Evolutionary conservation across 2,113 vertebrate genomes (phyloP).

Genomic region (Quiscalus mexicanus): DNA sequence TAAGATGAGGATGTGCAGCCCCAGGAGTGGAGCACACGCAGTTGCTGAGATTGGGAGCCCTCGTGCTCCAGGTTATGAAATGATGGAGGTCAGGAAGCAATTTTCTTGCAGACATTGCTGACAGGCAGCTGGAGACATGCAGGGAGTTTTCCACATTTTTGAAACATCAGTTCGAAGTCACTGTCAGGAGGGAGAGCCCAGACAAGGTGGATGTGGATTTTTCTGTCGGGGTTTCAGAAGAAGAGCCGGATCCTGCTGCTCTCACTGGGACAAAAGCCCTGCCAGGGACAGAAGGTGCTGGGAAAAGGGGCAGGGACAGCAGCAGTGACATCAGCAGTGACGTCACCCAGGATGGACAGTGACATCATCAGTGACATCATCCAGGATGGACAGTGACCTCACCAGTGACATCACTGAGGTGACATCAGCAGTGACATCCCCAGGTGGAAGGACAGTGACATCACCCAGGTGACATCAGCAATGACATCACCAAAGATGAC

Average conservation of each 20-base stretch:
- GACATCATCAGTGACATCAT: neutral
- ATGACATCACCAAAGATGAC: too few species aligned
- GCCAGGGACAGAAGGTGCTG: neutral
- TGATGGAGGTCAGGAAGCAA: constrained; percentile 66
- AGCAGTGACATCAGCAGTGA: neutral
- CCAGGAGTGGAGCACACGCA: neutral
- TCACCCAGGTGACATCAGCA: too few species aligned
- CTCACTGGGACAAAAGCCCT: neutral
- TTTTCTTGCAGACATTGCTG: constrained; percentile 50
- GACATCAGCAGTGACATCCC: neutral
- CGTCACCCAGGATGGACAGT: neutral
- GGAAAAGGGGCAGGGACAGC: neutral
- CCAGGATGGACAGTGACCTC: neutral
- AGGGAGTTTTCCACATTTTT: constrained; percentile 23
- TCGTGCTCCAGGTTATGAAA: constrained; percentile 51
- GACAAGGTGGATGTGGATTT: neutral
- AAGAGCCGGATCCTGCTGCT: neutral
- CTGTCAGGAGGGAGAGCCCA: constrained; percentile 19
- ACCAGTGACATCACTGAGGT: neutral
- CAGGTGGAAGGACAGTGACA: neutral
- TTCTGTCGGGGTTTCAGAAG: neutral
- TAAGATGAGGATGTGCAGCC: constrained; percentile 42
- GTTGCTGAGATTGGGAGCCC: constrained; percentile 38
- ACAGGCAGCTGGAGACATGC: neutral
- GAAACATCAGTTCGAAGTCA: constrained; percentile 37